A percentile compares a stretch with the other conserved stretches of the same genome.
These are phyloP conservation scores for Agrilus planipennis DNA, from an alignment of 1,140 invertebrate species.

Conservation along the genomic window DNA sequence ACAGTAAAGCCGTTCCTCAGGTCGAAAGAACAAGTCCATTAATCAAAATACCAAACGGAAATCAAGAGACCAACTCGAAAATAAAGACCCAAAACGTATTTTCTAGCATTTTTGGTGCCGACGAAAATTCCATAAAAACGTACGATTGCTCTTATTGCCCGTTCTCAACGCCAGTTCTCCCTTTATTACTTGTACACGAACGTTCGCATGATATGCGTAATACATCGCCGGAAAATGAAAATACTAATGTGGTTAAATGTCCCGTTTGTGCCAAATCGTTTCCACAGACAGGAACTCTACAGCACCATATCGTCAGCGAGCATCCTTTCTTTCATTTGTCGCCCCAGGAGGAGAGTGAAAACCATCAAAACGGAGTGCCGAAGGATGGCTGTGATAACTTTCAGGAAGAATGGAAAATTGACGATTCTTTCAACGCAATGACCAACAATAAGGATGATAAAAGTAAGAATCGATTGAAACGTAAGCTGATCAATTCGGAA, in stretches of 20 bases:
- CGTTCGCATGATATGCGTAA: conserved; percentile 55
- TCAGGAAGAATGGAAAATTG: conserved; percentile 11
- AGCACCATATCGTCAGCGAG: conserved; percentile 44
- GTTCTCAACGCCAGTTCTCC: conserved; percentile 78
- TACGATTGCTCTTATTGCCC: conserved; percentile 83
- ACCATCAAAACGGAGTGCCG: conserved; percentile 11
- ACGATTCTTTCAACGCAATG: conserved; percentile 4
- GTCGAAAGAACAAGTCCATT: conserved; percentile 37
- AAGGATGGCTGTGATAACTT: conserved; percentile 19
- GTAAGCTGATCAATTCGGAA: conserved; percentile 30
- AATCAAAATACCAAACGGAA: conserved; percentile 49
- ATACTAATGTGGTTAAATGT: conserved; percentile 37
- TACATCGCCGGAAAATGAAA: conserved; percentile 11
- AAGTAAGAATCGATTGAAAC: conserved; percentile 32
- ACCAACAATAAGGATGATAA: conserved; percentile 14
- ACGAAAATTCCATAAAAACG: conserved; percentile 47
- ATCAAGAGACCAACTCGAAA: conserved; percentile 30
- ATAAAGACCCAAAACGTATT: conserved; percentile 39
- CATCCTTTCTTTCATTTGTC: conserved; percentile 46
- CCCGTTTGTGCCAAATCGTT: conserved; percentile 47
- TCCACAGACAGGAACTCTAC: conserved; percentile 42
- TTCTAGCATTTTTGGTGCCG: conserved; percentile 46
- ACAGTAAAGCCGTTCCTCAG: conserved; percentile 19
- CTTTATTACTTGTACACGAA: conserved; percentile 84
- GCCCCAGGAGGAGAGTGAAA: conserved; percentile 12